phyloP scores from a whole-genome alignment of 2,797 vertebrate species.

The Chrosomus eos region DNA sequence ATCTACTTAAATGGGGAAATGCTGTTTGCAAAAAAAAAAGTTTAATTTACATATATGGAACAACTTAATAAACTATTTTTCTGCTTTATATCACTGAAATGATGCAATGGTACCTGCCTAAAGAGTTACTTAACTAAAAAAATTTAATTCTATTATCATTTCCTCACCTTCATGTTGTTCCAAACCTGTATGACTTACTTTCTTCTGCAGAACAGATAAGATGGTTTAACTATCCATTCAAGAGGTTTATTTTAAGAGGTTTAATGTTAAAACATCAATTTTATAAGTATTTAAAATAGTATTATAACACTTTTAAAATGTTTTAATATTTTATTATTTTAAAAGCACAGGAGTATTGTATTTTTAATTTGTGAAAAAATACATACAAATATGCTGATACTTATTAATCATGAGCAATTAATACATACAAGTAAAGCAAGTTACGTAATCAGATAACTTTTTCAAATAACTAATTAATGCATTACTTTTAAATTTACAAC shows the following conservation, averaged over 20 bases:
- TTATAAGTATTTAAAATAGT: neutral
- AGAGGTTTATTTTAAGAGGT: too few species aligned
- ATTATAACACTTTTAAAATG: neutral
- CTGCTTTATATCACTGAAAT: neutral
- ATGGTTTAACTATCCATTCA: neutral
- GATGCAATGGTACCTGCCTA: neutral
- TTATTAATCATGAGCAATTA: neutral
- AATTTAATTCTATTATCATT: neutral
- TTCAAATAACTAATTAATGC: neutral
- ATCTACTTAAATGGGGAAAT: neutral
- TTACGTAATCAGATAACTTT: too few species aligned
- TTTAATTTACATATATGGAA: neutral
- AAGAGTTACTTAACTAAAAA: neutral
- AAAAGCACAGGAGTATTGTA: neutral
- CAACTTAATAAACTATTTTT: neutral
- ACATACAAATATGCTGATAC: neutral
- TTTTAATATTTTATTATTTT: neutral
- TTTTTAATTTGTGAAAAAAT: neutral
- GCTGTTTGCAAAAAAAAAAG: neutral
- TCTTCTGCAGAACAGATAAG: neutral
- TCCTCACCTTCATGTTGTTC: neutral
- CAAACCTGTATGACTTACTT: neutral
- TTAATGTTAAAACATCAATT: neutral
- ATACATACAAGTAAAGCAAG: neutral
- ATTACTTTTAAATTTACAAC: neutral